Percentiles rank a stretch among this genome's conserved stretches.
Evolutionary conservation across 2,888 invertebrate genomes (phyloP).

Genomic region (Podotricha telesiphe): DNA sequence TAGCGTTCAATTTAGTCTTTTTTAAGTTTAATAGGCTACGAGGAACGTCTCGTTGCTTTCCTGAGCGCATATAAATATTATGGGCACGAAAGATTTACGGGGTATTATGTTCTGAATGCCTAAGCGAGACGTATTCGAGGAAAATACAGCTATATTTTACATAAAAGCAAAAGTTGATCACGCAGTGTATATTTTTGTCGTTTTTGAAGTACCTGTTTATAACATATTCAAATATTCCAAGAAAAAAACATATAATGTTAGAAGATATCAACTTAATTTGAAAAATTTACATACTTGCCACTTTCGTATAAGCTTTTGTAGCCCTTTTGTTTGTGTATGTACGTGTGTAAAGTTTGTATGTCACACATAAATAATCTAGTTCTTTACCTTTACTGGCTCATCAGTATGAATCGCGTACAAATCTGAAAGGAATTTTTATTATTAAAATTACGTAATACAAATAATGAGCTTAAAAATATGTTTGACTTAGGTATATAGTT

Average conservation of each 20-base stretch:
- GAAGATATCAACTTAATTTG: conserved; percentile 3
- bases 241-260: conserved; percentile 1
- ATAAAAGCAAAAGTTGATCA: conserved; percentile 17
- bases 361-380: too few species aligned
- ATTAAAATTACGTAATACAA: background rate
- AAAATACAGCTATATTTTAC: conserved; percentile 3
- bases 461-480: background rate
- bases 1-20: conserved; percentile 38
- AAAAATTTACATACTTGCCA: conserved; percentile 5
- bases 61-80: conserved; percentile 3
- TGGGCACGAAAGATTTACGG: conserved; percentile 1
- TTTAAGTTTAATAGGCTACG: conserved; percentile 31
- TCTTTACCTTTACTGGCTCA: conserved; percentile 32
- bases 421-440: conserved; percentile 29
- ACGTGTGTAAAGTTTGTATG: background rate
- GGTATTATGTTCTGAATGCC: conserved; percentile 18
- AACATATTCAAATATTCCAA: conserved; percentile 10
- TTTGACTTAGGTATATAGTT: background rate
- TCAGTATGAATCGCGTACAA: conserved; percentile 28
- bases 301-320: background rate
- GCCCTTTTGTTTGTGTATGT: background rate
- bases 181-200: conserved; percentile 16
- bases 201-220: conserved; percentile 13
- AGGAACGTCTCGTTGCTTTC: conserved; percentile 18
- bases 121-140: conserved; percentile 16